Conservation (phyloP, 2,797 vertebrate genomes). For the Phaenicophaeus curvirostris region DNA sequence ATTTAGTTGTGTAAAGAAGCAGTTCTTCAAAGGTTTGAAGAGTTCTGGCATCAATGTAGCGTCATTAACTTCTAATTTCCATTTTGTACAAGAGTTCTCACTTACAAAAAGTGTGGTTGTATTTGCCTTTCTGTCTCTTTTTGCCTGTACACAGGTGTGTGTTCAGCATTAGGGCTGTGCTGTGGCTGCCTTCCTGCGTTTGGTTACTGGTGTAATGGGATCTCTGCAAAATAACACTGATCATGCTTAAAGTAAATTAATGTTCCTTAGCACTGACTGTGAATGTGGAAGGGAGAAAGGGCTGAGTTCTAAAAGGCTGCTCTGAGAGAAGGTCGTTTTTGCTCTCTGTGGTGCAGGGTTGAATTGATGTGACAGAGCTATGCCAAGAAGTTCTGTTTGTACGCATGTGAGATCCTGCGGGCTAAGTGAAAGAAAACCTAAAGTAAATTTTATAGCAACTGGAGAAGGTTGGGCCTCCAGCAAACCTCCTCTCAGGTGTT, state of each 20-base stretch:
- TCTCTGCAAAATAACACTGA: not conserved
- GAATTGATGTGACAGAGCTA: not conserved
- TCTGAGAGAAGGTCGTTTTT: not conserved
- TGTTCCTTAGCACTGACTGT: not conserved
- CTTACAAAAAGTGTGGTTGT: not conserved
- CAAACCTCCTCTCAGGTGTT: not conserved
- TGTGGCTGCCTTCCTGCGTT: not conserved
- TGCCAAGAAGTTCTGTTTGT: not conserved
- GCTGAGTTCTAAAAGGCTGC: not conserved
- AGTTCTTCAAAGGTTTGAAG: not conserved
- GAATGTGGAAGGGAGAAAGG: not conserved
- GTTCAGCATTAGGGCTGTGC: not conserved
- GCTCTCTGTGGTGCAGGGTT: not conserved
- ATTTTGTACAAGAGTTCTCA: not conserved
- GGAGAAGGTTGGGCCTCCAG: not conserved
- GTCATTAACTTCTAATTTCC: not conserved
- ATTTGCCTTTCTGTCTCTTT: not conserved
- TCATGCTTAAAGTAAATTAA: not conserved
- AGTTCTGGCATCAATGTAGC: not conserved
- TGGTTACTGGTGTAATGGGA: not conserved
- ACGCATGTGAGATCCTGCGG: not conserved
- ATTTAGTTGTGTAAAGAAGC: not conserved
- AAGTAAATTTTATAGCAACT: not conserved
- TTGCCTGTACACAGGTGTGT: not conserved
- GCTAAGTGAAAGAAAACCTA: not conserved